A percentile compares a stretch with the other conserved stretches of the same genome.
phyloP scores from a whole-genome alignment of 2,113 vertebrate species.

The Microcebus ravelobensis region DNA sequence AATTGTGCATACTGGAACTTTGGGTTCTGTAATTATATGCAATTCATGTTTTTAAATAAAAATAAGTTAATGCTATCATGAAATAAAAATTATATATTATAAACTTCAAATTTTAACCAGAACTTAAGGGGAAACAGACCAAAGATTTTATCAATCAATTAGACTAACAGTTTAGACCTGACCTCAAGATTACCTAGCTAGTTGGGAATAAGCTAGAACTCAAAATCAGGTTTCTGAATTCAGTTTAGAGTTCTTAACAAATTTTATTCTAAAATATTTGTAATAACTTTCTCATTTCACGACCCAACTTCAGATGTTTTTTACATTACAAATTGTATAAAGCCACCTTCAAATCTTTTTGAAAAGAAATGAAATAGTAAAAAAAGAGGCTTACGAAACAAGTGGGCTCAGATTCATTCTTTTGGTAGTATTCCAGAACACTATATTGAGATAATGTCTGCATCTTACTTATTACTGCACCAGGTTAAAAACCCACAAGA shows the following conservation, averaged over 20 bases:
- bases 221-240: conserved; percentile 42
- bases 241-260: background rate
- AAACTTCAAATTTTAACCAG: conserved; percentile 22
- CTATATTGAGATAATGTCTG: background rate
- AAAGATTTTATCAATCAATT: background rate
- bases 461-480: background rate
- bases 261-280: background rate
- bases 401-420: background rate
- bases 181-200: conserved; percentile 11
- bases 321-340: background rate
- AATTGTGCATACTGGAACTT: background rate
- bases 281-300: background rate
- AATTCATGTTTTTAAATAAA: background rate
- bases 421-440: background rate
- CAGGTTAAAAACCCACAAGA: background rate
- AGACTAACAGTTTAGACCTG: background rate
- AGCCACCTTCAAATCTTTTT: background rate
- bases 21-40: background rate
- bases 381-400: background rate
- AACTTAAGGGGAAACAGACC: background rate
- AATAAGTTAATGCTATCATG: background rate
- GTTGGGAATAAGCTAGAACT: background rate
- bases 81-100: background rate
- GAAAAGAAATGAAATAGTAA: background rate
- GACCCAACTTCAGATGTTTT: background rate